Conservation (phyloP, 2,797 vertebrate species). For the Labeo calbasu region DNA sequence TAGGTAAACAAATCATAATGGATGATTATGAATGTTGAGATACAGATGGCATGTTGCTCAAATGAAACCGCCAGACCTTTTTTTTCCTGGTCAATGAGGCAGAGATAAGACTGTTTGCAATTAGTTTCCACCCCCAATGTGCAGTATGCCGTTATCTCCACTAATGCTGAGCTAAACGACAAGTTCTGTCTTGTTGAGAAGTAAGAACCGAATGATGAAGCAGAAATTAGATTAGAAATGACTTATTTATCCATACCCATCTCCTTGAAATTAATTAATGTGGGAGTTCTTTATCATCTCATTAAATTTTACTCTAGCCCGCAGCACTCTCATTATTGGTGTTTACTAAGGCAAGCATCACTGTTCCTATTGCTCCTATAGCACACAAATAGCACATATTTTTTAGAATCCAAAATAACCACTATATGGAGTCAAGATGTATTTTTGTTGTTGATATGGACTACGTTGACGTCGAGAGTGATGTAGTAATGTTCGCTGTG, state of each 20-base stretch:
- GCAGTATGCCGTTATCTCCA: neutral
- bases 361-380: neutral
- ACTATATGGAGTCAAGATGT: too few species aligned
- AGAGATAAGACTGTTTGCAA: conserved; percentile 19
- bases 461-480: too few species aligned
- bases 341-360: conserved; percentile 1
- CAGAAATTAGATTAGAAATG: neutral
- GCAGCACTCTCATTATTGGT: conserved; percentile 1
- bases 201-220: neutral
- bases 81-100: conserved; percentile 33
- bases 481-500: too few species aligned
- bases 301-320: neutral
- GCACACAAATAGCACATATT: too few species aligned
- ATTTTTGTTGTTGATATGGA: too few species aligned
- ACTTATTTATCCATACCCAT: conserved; percentile 4
- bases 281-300: neutral
- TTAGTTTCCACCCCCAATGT: conserved; percentile 12
- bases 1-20: conserved; percentile 35
- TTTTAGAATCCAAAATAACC: too few species aligned
- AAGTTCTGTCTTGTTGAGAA: conserved; percentile 3
- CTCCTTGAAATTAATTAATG: conserved; percentile 12
- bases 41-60: conserved; percentile 15
- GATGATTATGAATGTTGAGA: conserved; percentile 26
- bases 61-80: conserved; percentile 10
- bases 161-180: neutral